Evolutionary conservation across 2,113 vertebrate genomes (phyloP), one percentile per base, ranked within the genome.

Genomic region (Desmodus rotundus): DNA sequence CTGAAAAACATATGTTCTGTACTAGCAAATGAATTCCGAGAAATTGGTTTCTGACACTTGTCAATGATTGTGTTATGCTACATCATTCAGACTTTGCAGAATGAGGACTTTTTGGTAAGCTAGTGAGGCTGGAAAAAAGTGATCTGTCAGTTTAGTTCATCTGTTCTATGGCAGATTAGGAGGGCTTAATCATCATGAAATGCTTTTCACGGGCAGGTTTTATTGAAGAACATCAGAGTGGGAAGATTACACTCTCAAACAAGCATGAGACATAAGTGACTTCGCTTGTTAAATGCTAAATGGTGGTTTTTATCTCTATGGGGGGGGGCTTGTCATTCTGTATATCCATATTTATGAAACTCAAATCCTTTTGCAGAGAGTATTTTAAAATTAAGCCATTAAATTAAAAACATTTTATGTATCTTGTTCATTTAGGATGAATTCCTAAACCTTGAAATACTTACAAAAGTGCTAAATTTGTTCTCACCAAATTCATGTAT

Each of bases 1-100:
- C 76, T 94, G 97, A 92, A 97, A 97, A 96, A 92, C 36, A 98
- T 95, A 95, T 97, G 83, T 11, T 36, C 97, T 98, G 88, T 41
- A 16, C 96, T 98, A 95, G 67, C n/a, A 54, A 97, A 96, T 38
- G 58, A 87, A 87, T 96, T 88, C 91, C 67, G 80, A 91, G 5
- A 78, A 54, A 63, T 61, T 96, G 74, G 70, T 96, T 95, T 97
- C 94, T 93, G 89, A 93, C n/a, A 56, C 72, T 87, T 43, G 83
- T 76, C 86, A 91, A 17, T 20, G 94, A 76, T 33, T n/a, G 58
- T 31, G 95, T 56, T 43, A 61, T 16, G 38, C 54, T 54, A 47
- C n/a, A 77, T 93, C 22, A 61, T 22, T 93, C 82, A 70, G 9
- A 82, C 36, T 90, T 88, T 80, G 81, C 0, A 20, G 78, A 95